These are phyloP conservation scores for Brachirus orientalis DNA, from an alignment of 2,113 vertebrate genomes.

Conservation along the genomic window DNA sequence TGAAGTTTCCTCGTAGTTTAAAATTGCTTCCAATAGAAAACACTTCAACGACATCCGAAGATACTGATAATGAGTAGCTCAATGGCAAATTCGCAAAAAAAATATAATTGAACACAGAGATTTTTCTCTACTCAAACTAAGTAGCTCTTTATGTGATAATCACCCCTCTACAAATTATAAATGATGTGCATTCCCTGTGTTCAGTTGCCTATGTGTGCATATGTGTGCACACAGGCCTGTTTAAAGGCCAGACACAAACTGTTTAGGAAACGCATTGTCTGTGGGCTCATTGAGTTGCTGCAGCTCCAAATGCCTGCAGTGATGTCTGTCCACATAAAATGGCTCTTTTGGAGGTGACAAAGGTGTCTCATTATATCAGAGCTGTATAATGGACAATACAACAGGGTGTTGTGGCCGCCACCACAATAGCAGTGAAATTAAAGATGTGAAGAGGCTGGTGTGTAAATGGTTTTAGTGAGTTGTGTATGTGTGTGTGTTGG, in stretches of 20 bases:
- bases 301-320: conserved; percentile 58
- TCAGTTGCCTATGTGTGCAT: too few species aligned
- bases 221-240: conserved; percentile 1
- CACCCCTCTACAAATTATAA: too few species aligned
- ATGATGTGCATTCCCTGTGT: too few species aligned
- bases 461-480: conserved; percentile 36
- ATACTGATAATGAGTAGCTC: too few species aligned
- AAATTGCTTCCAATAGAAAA: too few species aligned
- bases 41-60: too few species aligned
- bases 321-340: conserved; percentile 53
- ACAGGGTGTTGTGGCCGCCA: conserved; percentile 52
- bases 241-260: conserved; percentile 54
- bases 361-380: conserved; percentile 53
- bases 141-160: too few species aligned
- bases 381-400: conserved; percentile 61
- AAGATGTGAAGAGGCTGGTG: conserved; percentile 59
- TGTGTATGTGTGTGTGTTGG: background rate
- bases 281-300: conserved; percentile 36
- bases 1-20: too few species aligned
- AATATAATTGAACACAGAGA: too few species aligned
- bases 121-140: too few species aligned
- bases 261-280: conserved; percentile 61
- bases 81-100: too few species aligned
- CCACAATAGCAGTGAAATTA: conserved; percentile 72
- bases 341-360: conserved; percentile 54